These are phyloP conservation scores for Cheilinus undulatus DNA, from an alignment of 2,113 vertebrate genomes.

Conservation along the genomic window DNA sequence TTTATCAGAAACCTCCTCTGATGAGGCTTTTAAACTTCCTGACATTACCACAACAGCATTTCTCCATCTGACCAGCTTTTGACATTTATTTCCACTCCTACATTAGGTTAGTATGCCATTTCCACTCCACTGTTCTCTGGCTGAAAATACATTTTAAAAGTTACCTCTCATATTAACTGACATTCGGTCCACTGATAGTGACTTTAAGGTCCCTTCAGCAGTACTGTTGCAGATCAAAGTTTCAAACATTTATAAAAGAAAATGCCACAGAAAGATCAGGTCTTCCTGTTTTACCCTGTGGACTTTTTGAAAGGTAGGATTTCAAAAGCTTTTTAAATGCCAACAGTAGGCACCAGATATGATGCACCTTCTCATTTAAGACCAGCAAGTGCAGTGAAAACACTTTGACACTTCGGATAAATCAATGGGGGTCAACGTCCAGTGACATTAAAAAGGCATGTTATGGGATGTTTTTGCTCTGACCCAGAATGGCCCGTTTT, in stretches of 20 bases:
- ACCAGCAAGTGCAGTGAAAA: too few species aligned
- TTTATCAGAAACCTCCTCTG: conserved; percentile 13
- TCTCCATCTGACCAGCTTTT: conserved; percentile 49
- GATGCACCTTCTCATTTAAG: too few species aligned
- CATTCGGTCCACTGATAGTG: conserved; percentile 48
- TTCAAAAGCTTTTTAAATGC: conserved; percentile 48
- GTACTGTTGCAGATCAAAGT: conserved; percentile 33
- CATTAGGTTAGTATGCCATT: conserved; percentile 53
- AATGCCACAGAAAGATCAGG: conserved; percentile 59
- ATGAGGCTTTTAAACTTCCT: conserved; percentile 64
- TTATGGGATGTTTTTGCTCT: too few species aligned
- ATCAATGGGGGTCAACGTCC: too few species aligned
- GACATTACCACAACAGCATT: conserved; percentile 64
- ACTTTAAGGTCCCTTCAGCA: conserved; percentile 56
- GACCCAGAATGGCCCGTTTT: too few species aligned
- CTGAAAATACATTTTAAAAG: conserved; percentile 14
- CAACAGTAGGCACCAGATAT: conserved; percentile 25
- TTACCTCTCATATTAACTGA: conserved; percentile 39
- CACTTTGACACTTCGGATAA: neutral
- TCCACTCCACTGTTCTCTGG: conserved; percentile 54
- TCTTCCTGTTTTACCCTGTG: conserved; percentile 51
- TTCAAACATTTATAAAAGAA: conserved; percentile 54
- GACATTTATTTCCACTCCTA: conserved; percentile 71
- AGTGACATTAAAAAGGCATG: too few species aligned
- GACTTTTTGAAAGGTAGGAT: conserved; percentile 14